Evolutionary conservation across 2,888 invertebrate species (phyloP), one percentile per base, ranked within the genome.

Genomic region (Amphipyra tragopoginis): DNA sequence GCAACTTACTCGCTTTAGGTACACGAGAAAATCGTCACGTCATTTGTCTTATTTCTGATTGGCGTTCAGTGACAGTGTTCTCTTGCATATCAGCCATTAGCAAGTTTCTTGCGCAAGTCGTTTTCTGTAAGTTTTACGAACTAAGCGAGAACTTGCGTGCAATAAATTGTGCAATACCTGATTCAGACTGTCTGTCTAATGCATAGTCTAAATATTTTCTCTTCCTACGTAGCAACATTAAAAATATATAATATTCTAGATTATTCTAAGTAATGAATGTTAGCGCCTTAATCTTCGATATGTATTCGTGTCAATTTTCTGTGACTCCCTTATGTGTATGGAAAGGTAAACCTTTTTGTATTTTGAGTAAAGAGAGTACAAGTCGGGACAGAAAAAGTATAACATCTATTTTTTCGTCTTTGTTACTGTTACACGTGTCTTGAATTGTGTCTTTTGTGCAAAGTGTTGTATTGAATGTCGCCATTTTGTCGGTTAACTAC

Each of bases 251-350:
- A 60, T 67, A 61, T 61, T 61, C 51, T 69, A 69, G 54, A 56
- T 45, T 55, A 54, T 51, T 26, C 1, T 60, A 72, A 67, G 14
- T 43, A 9, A 52, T 56, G 47, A 40, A 55, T 73, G 55, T 56
- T 73, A 70, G 61, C 51, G 69, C 67, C 67, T 70, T 67, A 72
- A 40, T 52, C 65, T 65, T 51, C 67, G 11, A 54, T 55, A 15
- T 33, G 40, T 65, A 66, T 62, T 44, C 15, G 53, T 54, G 62
- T 73, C 74, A 73, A 68, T 68, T 68, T 62, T 26, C 10, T 49
- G 47, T 61, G 42, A 43, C 38, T 51, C 9, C 29, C 2, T 38
- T 51, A 1, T 52, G 10, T 60, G 4, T 47, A 42, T 39, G 39
- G 13, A 14, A 40, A 36, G 9, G 10, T 71, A 34, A 39, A 65